phyloP scores from a whole-genome alignment of 2,797 vertebrate genomes.

The Pagetopsis macropterus region DNA sequence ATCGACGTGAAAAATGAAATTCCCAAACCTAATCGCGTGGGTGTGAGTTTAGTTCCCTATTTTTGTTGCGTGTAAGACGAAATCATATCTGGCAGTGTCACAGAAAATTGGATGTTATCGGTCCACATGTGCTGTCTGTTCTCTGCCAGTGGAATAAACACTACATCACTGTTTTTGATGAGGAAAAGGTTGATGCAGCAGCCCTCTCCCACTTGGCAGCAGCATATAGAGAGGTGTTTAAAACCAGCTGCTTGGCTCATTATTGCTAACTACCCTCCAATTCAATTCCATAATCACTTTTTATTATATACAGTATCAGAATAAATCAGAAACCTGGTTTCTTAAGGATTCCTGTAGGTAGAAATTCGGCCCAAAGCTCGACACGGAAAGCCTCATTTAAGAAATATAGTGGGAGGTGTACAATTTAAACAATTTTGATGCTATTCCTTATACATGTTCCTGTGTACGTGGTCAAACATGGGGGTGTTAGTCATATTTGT shows the following conservation, averaged over 20 bases:
- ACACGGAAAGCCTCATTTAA: no score
- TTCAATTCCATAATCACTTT: constrained; percentile 73
- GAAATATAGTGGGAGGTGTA: no score
- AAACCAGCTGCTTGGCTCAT: constrained; percentile 64
- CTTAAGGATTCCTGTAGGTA: constrained; percentile 43
- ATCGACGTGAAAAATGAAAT: constrained; percentile 9
- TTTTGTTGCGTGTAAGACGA: constrained; percentile 6
- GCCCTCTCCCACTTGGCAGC: constrained; percentile 42
- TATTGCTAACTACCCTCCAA: constrained; percentile 40
- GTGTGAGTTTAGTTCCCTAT: not conserved
- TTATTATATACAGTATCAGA: constrained; percentile 40
- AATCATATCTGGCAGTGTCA: constrained; percentile 21
- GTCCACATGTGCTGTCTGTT: constrained; percentile 14
- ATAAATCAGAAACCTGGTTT: constrained; percentile 23
- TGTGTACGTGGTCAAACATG: no score
- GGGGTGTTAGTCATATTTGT: no score
- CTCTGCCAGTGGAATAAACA: constrained; percentile 38
- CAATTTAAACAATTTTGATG: no score
- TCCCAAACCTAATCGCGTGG: not conserved
- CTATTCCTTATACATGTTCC: no score
- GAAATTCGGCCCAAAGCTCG: constrained; percentile 1
- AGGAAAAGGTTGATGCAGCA: constrained; percentile 48
- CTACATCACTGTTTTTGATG: constrained; percentile 25
- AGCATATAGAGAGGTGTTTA: constrained; percentile 33
- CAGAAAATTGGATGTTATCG: constrained; percentile 15